phyloP scores from a whole-genome alignment of 2,797 vertebrate species.

The Anas acuta region DNA sequence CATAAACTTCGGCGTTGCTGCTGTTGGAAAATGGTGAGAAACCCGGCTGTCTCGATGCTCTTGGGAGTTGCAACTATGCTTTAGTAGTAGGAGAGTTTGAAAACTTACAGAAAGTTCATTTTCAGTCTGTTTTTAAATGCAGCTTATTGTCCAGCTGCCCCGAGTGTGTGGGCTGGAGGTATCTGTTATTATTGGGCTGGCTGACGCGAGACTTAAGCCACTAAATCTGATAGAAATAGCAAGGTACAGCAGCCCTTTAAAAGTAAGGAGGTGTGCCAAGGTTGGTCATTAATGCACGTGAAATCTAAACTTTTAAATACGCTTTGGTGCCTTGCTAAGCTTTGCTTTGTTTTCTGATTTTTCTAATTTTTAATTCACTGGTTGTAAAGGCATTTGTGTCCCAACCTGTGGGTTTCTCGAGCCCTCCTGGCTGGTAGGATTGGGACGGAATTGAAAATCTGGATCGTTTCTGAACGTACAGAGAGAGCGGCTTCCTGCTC shows the following conservation, averaged over 20 bases:
- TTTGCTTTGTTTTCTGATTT: background rate
- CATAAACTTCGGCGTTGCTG: background rate
- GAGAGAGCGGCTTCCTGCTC: background rate
- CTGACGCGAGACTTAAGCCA: background rate
- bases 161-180: background rate
- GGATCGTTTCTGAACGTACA: background rate
- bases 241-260: background rate
- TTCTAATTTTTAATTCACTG: background rate
- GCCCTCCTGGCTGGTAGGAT: background rate
- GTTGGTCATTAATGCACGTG: accelerated
- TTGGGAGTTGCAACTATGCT: accelerated
- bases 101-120: accelerated
- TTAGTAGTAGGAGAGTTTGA: background rate
- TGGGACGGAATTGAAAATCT: background rate
- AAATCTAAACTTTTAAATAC: background rate
- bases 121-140: accelerated
- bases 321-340: background rate
- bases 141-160: background rate
- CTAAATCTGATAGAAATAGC: background rate
- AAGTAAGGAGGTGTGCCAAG: background rate
- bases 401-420: background rate
- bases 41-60: background rate
- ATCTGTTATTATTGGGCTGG: background rate
- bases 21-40: background rate
- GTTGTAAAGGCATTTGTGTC: background rate